These are phyloP conservation scores for Thera obeliscata DNA, from an alignment of 2,888 invertebrate species.

Conservation along the genomic window DNA sequence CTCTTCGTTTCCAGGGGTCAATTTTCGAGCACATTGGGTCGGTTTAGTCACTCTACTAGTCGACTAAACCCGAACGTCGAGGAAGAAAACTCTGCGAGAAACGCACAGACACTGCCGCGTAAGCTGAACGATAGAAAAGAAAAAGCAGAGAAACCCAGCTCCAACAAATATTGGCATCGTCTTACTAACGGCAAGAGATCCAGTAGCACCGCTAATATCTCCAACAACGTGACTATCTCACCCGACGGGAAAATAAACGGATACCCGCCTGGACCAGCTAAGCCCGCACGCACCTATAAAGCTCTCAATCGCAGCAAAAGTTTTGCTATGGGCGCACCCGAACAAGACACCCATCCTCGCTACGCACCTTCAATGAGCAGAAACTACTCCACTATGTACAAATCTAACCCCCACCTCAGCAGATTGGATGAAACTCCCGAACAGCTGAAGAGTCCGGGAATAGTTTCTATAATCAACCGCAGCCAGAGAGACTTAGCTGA, in stretches of 20 bases:
- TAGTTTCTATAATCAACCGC: conserved; percentile 93
- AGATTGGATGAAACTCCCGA: conserved; percentile 88
- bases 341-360: conserved; percentile 77
- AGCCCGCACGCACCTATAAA: conserved; percentile 92
- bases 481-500: conserved; percentile 91
- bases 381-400: conserved; percentile 86
- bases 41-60: conserved; percentile 92
- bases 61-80: conserved; percentile 86
- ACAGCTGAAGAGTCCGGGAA: conserved; percentile 92
- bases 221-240: conserved; percentile 69
- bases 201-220: conserved; percentile 87
- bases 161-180: conserved; percentile 77
- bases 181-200: conserved; percentile 83
- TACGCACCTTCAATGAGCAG: conserved; percentile 78
- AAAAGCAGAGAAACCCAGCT: conserved; percentile 74
- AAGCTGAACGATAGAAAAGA: conserved; percentile 83
- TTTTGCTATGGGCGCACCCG: conserved; percentile 91
- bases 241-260: conserved; percentile 76
- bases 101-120: conserved; percentile 91
- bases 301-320: conserved; percentile 92
- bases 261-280: conserved; percentile 86
- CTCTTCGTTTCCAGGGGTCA: conserved; percentile 85
- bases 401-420: conserved; percentile 91
- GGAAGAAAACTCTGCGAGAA: conserved; percentile 83
- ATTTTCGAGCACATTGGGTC: conserved; percentile 90